These are phyloP conservation scores for Zeuzera pyrina DNA, from an alignment of 2,888 invertebrate genomes.

Conservation along the genomic window DNA sequence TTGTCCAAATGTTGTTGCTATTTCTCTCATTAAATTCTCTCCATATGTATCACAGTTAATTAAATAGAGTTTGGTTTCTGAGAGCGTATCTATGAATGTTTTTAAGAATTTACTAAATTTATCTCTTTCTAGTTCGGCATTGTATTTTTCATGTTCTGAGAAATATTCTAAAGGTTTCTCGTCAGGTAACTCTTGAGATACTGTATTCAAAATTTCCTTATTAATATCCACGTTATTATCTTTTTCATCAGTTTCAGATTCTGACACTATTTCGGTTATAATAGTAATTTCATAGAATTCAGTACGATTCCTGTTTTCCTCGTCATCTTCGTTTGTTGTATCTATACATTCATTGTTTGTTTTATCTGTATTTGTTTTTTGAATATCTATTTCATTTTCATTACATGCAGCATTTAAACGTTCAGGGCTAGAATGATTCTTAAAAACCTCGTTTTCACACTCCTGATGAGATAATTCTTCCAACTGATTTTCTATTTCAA, in stretches of 20 bases:
- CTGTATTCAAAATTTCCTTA: slow-evolving; percentile 5
- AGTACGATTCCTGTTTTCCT: slow-evolving; percentile 20
- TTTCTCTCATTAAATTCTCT: slow-evolving; percentile 46
- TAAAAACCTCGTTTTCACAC: too few relatives aligned
- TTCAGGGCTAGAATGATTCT: too few relatives aligned
- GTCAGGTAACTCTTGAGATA: slow-evolving; percentile 15
- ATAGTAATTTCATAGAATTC: slow-evolving; percentile 42
- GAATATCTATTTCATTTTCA: too few relatives aligned
- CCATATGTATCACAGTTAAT: slow-evolving; percentile 55
- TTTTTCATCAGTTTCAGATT: slow-evolving; percentile 35
- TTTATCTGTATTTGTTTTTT: too few relatives aligned
- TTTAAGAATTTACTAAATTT: slow-evolving; percentile 41
- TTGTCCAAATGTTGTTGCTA: slow-evolving; percentile 34
- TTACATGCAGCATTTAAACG: too few relatives aligned
- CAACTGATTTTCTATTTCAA: too few relatives aligned
- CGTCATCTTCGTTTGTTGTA: slow-evolving; percentile 6
- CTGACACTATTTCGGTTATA: slow-evolving; percentile 44
- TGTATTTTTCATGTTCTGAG: slow-evolving; percentile 45
- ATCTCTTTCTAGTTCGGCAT: slow-evolving; percentile 43
- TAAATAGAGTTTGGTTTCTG: slow-evolving; percentile 36
- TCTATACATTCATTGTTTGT: neutral
- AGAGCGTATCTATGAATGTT: slow-evolving; percentile 23
- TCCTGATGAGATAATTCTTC: too few relatives aligned
- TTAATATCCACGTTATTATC: slow-evolving; percentile 3
- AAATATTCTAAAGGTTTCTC: slow-evolving; percentile 40